Base-by-base conservation (phyloP, 2,797 vertebrate genomes). In the Heterohyrax brucei region DNA sequence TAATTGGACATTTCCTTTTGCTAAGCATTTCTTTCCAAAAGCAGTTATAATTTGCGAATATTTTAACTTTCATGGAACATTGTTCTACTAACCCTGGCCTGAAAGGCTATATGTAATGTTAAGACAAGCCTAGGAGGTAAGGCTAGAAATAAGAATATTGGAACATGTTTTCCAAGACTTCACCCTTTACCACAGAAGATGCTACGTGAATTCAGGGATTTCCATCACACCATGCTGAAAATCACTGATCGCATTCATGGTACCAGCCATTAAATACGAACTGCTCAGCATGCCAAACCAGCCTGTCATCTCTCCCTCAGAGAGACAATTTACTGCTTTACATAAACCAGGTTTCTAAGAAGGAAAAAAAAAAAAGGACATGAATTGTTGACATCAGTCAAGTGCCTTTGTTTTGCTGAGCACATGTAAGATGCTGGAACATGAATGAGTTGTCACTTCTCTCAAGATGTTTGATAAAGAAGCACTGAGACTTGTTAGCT, bases 391-490 rank as follows among this genome's bases (percentile, higher is more conserved):
- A 7, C 1, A 91, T 72, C 12, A 62, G 1, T 80, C 81, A 33
- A 86, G 30, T 59, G 10, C 59, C 75, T 76, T 93, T 95, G 24
- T 83, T 95, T 97, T 70, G 33, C 87, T 93, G 66, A 64, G 9
- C 61, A 91, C 81, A 12, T 1, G 64, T 33, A 68, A 96, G 96
- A 95, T 66, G 72, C 56, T 80, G 30, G 77, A 94, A 70, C 48
- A 88, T 91, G 73, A 89, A 82, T 10, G 61, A 22, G n/a, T 2
- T 81, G 53, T 83, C 50, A 70, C n/a, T 7, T 24, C 33, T 53
- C 72, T 81, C 84, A 95, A 94, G n/a, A 44, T 1, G 44, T 89
- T 86, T 76, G 93, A 95, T 75, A 96, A 77, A 79, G 89, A 64
- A 91, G 61, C 21, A 21, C 14, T 66, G 39, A 94, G 44, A 82